These are phyloP conservation scores for Adineta ricciae DNA, from an alignment of 2,888 invertebrate genomes.

Conservation along the genomic window DNA sequence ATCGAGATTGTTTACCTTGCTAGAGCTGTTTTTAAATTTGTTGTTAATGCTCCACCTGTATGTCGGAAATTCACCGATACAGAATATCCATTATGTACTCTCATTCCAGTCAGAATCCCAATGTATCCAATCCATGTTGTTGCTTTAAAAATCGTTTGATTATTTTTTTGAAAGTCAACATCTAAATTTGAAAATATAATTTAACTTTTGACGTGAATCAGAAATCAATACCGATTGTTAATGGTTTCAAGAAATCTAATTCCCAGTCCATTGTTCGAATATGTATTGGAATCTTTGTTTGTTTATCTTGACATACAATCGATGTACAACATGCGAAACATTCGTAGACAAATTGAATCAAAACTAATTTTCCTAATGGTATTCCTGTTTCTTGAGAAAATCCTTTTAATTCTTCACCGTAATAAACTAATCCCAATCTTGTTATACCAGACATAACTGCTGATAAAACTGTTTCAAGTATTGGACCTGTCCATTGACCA, in stretches of 20 bases:
- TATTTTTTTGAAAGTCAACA: not conserved
- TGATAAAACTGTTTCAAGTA: not conserved
- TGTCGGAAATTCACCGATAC: conserved; percentile 17
- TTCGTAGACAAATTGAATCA: conserved; percentile 17
- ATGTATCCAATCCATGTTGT: conserved; percentile 13
- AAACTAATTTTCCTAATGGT: not conserved
- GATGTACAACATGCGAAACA: conserved; percentile 21
- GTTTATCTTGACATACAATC: not conserved
- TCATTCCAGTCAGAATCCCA: not conserved
- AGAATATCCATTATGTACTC: not conserved
- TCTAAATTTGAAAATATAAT: not conserved
- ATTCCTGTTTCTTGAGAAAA: not conserved
- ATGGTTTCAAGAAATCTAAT: not conserved
- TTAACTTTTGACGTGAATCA: not conserved
- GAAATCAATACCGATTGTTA: not conserved
- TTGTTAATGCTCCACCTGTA: not conserved
- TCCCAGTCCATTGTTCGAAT: conserved; percentile 17
- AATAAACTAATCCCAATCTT: conserved; percentile 9
- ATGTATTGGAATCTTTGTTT: not conserved
- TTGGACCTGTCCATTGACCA: not conserved
- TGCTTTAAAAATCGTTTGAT: not conserved
- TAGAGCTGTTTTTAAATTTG: not conserved
- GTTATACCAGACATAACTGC: not conserved
- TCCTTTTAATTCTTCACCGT: conserved; percentile 8
- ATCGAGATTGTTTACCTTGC: not conserved